Percentiles rank a stretch among this genome's conserved stretches.
These are phyloP conservation scores for Xiphophorus couchianus DNA, from an alignment of 2,113 vertebrate species.

Conservation along the genomic window DNA sequence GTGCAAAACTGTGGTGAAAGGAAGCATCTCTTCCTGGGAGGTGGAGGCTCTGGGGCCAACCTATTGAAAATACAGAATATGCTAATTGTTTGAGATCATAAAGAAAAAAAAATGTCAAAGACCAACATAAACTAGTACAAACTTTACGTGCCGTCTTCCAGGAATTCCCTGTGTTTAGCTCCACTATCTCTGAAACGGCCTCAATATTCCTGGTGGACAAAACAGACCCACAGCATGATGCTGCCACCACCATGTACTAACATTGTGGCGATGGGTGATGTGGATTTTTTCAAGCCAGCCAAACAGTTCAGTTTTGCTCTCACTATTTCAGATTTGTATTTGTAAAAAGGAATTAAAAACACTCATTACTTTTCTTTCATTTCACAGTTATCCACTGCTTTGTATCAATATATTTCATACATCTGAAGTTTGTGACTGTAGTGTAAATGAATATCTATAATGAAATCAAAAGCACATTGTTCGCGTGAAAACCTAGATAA, in stretches of 20 bases:
- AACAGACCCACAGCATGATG: neutral
- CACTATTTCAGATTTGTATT: neutral
- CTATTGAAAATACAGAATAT: slow-evolving; percentile 56
- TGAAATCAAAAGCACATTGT: neutral
- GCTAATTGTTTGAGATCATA: too few relatives aligned
- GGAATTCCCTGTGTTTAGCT: neutral
- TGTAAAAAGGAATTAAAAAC: too few relatives aligned
- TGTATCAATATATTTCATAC: neutral
- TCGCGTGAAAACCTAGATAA: neutral
- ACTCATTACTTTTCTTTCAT: too few relatives aligned
- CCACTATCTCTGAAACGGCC: neutral
- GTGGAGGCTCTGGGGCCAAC: slow-evolving; percentile 67
- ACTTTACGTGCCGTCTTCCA: too few relatives aligned
- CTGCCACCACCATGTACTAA: neutral
- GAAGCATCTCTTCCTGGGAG: slow-evolving; percentile 72
- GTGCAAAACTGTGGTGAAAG: slow-evolving; percentile 66
- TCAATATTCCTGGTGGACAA: neutral
- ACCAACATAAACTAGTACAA: too few relatives aligned
- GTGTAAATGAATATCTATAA: neutral
- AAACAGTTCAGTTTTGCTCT: neutral
- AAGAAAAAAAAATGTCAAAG: too few relatives aligned
- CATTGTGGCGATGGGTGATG: neutral
- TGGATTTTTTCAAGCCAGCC: neutral
- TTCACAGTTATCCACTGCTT: neutral
- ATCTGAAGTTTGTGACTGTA: neutral